These are phyloP conservation scores for Apotomis capreana DNA, from an alignment of 2,888 invertebrate genomes.

Conservation along the genomic window DNA sequence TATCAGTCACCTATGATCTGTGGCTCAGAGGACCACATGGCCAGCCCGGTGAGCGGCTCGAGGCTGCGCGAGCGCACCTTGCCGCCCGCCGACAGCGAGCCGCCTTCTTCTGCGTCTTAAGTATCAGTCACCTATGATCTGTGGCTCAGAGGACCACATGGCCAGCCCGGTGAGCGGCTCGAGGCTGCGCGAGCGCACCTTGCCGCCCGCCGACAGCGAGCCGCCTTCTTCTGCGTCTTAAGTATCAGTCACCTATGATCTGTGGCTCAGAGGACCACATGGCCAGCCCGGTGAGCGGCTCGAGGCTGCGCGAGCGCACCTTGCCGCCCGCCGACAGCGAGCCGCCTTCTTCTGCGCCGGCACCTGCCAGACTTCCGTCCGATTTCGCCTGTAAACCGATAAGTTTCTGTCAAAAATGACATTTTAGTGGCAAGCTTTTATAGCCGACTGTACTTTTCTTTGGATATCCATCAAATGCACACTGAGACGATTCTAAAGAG, in stretches of 20 bases:
- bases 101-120: constrained; percentile 63
- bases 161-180: constrained; percentile 99
- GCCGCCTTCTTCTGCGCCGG: constrained; percentile 72
- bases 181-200: constrained; percentile 90
- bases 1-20: constrained; percentile 88
- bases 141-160: constrained; percentile 99
- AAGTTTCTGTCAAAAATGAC: too few species aligned
- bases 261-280: constrained; percentile 99
- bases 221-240: constrained; percentile 64
- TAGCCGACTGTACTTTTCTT: too few species aligned
- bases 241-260: constrained; percentile 85
- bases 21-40: constrained; percentile 99
- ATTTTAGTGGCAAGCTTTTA: too few species aligned
- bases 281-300: constrained; percentile 98
- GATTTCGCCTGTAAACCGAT: constrained; percentile 91
- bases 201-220: constrained; percentile 57
- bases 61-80: constrained; percentile 90
- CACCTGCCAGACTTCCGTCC: constrained; percentile 91
- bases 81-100: constrained; percentile 55
- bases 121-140: constrained; percentile 87
- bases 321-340: constrained; percentile 60
- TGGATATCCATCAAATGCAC: too few species aligned
- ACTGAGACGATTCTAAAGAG: too few species aligned
- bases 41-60: constrained; percentile 98
- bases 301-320: constrained; percentile 92